phyloP scores from a whole-genome alignment of 2,888 invertebrate genomes.

The Tiliacea citrago region DNA sequence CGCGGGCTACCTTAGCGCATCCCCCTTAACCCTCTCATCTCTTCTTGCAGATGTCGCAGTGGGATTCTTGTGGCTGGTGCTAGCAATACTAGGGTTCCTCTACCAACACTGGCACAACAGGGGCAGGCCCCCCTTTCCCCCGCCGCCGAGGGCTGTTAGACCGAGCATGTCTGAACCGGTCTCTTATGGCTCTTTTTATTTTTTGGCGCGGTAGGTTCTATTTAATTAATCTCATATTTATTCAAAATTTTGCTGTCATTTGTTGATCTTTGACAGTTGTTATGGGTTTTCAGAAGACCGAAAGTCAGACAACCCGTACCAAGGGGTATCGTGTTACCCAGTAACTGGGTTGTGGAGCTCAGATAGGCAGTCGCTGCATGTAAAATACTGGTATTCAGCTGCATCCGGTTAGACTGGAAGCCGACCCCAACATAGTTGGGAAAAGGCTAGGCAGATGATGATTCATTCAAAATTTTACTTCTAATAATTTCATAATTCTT shows the following conservation, averaged over 20 bases:
- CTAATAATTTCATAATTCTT: background rate
- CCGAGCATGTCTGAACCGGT: conserved; percentile 63
- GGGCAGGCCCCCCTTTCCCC: conserved; percentile 92
- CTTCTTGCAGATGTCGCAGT: conserved; percentile 90
- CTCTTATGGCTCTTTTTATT: conserved; percentile 57
- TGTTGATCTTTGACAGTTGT: too few species aligned
- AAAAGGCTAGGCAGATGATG: too few species aligned
- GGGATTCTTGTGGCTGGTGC: conserved; percentile 88
- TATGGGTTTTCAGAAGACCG: too few species aligned
- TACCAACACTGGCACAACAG: conserved; percentile 90
- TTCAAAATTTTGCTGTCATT: background rate
- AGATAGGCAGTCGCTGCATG: too few species aligned
- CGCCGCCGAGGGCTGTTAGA: conserved; percentile 87
- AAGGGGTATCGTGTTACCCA: too few species aligned
- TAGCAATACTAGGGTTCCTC: conserved; percentile 88
- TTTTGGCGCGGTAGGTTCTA: conserved; percentile 49
- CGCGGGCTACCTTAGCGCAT: too few species aligned
- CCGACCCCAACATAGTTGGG: too few species aligned
- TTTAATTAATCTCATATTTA: background rate
- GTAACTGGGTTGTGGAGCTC: too few species aligned
- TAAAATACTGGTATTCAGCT: too few species aligned
- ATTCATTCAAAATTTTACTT: background rate
- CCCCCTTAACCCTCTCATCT: background rate
- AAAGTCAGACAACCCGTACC: too few species aligned
- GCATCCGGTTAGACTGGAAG: too few species aligned